Base-by-base conservation (phyloP, 2,797 vertebrate genomes). In the Pipistrellus kuhlii region DNA sequence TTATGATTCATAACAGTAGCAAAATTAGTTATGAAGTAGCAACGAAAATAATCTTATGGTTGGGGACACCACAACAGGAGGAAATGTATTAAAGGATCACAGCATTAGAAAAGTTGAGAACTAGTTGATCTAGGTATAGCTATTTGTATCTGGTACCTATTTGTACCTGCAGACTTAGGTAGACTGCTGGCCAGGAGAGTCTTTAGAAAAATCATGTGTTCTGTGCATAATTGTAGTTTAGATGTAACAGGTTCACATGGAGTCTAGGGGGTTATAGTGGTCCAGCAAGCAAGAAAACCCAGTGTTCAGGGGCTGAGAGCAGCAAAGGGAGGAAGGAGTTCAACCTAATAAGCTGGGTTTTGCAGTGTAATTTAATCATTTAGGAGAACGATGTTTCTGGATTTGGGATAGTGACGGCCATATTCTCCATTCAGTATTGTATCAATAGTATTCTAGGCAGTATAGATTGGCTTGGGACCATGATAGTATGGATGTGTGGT, bases 191-290 rank as follows among this genome's bases (percentile, higher is more conserved):
- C 18, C 14, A 35, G 25, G 25, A 23, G 7, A 9, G 53, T 76
- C n/a, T 23, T 82, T 5, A 69, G 32, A 48, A 91, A 93, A 82
- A 53, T 66, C 0, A 35, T 3, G 10, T 81, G 38, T 8, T 80
- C 44, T 86, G 8, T 64, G 20, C 17, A 41, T 8, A 53, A 62
- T n/a, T 73, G 8, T 14, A 64, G n/a, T 77, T 86, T 51, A 84
- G 17, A 81, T 0, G 51, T 30, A 48, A 51, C 15, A 80, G 6
- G 17, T 59, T 85, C 81, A 32, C 8, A 66, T 6, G 51, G 2
- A 7, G 3, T 2, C 5, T n/a, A 20, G 55, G 2, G 32, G 6
- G 20, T 12, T 7, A 11, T 7, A 9, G 13, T 44, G n/a, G 13
- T 66, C 20, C 76, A 44, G 15, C 25, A 88, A 72, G 6, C 10